Base-by-base conservation (phyloP, 2,888 invertebrate species). In the Eristalis arbustorum region DNA sequence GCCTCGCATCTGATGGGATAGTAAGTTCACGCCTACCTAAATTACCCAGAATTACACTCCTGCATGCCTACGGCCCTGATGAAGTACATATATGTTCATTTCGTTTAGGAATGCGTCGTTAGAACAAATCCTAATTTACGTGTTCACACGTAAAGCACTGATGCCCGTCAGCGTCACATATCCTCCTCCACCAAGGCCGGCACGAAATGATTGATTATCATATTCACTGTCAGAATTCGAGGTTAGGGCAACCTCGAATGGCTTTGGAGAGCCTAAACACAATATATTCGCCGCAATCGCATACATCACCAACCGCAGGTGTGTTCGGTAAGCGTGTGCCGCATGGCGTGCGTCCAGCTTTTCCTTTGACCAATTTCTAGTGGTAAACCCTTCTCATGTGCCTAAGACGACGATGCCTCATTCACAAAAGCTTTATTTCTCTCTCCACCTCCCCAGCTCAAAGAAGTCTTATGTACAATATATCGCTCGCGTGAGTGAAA, bases 201-300 rank as follows among this genome's bases (percentile, higher is more conserved):
- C 25, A 77, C 42, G 59, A 81, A 74, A 82, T 85, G 85, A 85
- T 85, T 85, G 85, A 85, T 85, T 77, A 77, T 73, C 77, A 74
- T 74, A 71, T 82, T 85, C 77, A 78, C 82, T 71, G 77, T 69
- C 61, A 74, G 85, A 69, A 42, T 77, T 74, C 64, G 71, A 78
- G 85, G 85, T 82, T 77, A 71, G 74, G 49, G 49, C 22, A 76
- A 85, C 73, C 81, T 85, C 76, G 82, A 81, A 81, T 69, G 42
- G 73, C 42, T 42, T 42, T 3, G 42, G 42, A 31, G n/a, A 49
- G 49, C n/a, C 18, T 18, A 67, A 31, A 69, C 69, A 62, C 69
- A 63, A 73, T 18, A 74, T 28, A 61, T 22, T 23, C 22, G 67
- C 42, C 64, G 18, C 49, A 18, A 71, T 61, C 49, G 42, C 64